These are phyloP conservation scores for Parazoanthus atlanticus DNA, from an alignment of 92 coral and sea anemone genomes.

Conservation along the genomic window DNA sequence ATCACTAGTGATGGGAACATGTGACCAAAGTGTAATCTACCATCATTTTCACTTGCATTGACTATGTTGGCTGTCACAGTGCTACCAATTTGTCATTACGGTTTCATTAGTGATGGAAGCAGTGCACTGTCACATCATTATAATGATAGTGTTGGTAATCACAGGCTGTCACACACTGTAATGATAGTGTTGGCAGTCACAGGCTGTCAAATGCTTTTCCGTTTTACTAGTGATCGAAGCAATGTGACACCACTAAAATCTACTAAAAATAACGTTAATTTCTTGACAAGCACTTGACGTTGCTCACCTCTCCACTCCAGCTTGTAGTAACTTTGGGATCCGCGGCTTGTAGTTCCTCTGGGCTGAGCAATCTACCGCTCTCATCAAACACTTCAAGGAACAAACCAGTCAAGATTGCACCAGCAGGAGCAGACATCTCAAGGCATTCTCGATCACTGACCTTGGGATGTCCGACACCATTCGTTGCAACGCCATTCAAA, in stretches of 20 bases:
- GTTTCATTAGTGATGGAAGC: too few species aligned
- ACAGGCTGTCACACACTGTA: neutral
- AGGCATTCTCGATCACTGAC: constrained; percentile 64
- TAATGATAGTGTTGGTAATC: too few species aligned
- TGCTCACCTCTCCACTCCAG: constrained; percentile 86
- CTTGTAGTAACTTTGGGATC: constrained; percentile 73
- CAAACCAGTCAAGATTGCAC: constrained; percentile 69
- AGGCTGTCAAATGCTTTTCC: neutral
- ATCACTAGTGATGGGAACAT: neutral
- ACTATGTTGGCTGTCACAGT: too few species aligned
- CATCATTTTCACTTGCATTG: too few species aligned
- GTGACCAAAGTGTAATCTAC: too few species aligned
- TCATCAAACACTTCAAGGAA: constrained; percentile 77
- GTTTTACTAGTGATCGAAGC: neutral
- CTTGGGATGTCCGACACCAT: constrained; percentile 35
- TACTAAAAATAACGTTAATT: too few species aligned
- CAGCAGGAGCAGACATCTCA: constrained; percentile 83
- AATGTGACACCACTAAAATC: too few species aligned
- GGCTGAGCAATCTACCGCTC: constrained; percentile 58
- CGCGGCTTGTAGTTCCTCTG: constrained; percentile 56
- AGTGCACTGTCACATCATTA: too few species aligned
- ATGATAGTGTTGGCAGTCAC: neutral
- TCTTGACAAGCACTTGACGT: neutral
- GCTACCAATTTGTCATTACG: too few species aligned
- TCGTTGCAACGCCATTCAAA: constrained; percentile 38